Base-by-base conservation (phyloP, 2,797 vertebrate species). In the Liasis olivaceus region DNA sequence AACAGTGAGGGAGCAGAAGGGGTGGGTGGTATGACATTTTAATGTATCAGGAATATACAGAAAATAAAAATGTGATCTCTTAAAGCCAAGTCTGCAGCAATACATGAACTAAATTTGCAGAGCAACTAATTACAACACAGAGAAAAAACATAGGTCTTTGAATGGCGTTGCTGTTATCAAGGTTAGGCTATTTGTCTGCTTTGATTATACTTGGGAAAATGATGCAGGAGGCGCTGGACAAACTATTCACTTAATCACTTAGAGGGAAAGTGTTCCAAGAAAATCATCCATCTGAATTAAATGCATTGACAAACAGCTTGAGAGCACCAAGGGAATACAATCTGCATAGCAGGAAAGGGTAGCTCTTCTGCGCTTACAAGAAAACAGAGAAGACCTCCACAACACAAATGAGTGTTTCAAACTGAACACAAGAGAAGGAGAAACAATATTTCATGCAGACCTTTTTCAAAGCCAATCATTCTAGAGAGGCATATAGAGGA, bases 381-480 rank as follows among this genome's bases (percentile, higher is more conserved):
- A 51, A 90, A 81, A 0, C 0, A 77, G 85, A 47, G 11, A 64
- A 58, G 84, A 62, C 8, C 0, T 0, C 63, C 59, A 24, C 85
- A 92, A n/a, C 17, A 0, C 0, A 60, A 94, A 31, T 64, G 54
- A 94, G 96, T 89, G 89, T 89, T 60, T 92, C n/a, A 94, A 56
- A 56, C 1, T 84, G 7, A 56, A 17, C 36, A 17, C n/a, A 86
- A 15, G 47, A 58, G 36, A 77, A 26, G 26, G 26, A n/a, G 3
- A 85, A 66, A 5, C 54, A 56, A 88, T 88, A 26, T 54, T 62
- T 93, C 64, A 42, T 47, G 60, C 81, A 87, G 62, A 4, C 59
- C 9, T 3, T 81, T 81, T 31, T 62, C 24, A 64, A 84, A 51
- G 26, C 72, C 89, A 81, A 59, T 69, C 31, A 22, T 54, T 59